These are phyloP conservation scores for Camponotus fellah DNA, from an alignment of 2,888 invertebrate genomes.

Conservation along the genomic window DNA sequence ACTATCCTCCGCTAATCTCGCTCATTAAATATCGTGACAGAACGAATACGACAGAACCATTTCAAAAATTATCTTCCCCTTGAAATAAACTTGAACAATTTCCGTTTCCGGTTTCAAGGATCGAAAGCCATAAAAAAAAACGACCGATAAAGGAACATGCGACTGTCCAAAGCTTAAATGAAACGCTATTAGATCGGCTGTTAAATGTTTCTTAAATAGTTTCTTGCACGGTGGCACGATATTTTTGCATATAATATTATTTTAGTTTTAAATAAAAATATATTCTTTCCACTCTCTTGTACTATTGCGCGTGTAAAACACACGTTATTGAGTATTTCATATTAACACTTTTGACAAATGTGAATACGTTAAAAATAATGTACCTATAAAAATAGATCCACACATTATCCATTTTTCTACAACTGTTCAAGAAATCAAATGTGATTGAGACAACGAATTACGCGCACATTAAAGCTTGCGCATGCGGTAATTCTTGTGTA, in stretches of 20 bases:
- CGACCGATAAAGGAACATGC: conserved; percentile 71
- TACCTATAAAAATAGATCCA: not conserved
- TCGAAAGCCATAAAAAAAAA: conserved; percentile 70
- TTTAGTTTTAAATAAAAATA: not conserved
- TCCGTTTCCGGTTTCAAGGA: conserved; percentile 83
- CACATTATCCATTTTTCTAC: conserved; percentile 41
- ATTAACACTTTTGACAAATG: not conserved
- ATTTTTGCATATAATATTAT: conserved; percentile 25
- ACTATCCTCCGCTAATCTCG: not conserved
- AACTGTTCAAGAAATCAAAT: conserved; percentile 41
- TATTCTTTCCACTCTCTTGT: not conserved
- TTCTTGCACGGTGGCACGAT: conserved; percentile 77
- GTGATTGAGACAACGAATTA: conserved; percentile 66
- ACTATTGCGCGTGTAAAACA: not conserved
- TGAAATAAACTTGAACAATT: conserved; percentile 54
- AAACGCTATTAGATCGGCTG: conserved; percentile 76
- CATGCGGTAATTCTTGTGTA: conserved; percentile 23
- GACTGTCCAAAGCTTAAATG: conserved; percentile 77
- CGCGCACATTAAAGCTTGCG: conserved; percentile 52
- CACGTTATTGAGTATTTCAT: not conserved
- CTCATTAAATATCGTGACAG: conserved; percentile 11
- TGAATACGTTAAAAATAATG: not conserved
- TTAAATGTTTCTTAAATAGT: conserved; percentile 75
- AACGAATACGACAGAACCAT: conserved; percentile 10
- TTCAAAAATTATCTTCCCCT: conserved; percentile 8